Base-by-base conservation (phyloP, 1,140 invertebrate genomes). In the Berghia stephanieae region DNA sequence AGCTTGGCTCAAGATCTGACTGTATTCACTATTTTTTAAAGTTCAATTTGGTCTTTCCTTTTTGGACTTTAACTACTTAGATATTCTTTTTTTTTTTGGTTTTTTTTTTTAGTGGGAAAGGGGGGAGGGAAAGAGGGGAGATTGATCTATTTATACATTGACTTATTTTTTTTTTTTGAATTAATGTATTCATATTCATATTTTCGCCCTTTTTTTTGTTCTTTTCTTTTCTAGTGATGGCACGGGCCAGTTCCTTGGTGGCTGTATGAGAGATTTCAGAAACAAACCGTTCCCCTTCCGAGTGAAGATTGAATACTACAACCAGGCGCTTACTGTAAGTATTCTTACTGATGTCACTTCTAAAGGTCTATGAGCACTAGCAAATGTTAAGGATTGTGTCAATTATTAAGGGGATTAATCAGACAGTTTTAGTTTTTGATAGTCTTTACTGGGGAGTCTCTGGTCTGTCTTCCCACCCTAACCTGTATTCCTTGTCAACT, bases 231-330 rank as follows among this genome's bases (percentile, higher is more conserved):
- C 21, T 88, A 96, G 95, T 87, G 98, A 99, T 92, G 98, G 97
- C n/a, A 91, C 93, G 10, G 93, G 93, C 31, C 98, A 99, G 91
- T 92, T 95, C 82, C 86, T 98, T 27, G 94, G 95, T 27, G 97
- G 97, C n/a, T 99, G 98, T 90, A 91, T 99, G 43, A 91, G 96
- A 78, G 98, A 99, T 89, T 99, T 99, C 91, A 92, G 98, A 70
- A 99, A 99, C 90, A 99, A 99, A 90, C 97, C 97, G 24, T 99
- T 95, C 90, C 95, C 98, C 16, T 96, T 98, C 1, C 91, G 94
- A 81, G 94, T 96, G 1, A 94, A 93, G 86, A 93, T 99, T 85
- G 95, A 98, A 87, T 99, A 99, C 89, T 97, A 96, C 87, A 93
- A 96, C 83, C 98, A 99, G 88, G 94, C 94, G 0, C 91, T 99